phyloP scores from a whole-genome alignment of 2,888 invertebrate genomes.

The Scaptomyza flava region DNA sequence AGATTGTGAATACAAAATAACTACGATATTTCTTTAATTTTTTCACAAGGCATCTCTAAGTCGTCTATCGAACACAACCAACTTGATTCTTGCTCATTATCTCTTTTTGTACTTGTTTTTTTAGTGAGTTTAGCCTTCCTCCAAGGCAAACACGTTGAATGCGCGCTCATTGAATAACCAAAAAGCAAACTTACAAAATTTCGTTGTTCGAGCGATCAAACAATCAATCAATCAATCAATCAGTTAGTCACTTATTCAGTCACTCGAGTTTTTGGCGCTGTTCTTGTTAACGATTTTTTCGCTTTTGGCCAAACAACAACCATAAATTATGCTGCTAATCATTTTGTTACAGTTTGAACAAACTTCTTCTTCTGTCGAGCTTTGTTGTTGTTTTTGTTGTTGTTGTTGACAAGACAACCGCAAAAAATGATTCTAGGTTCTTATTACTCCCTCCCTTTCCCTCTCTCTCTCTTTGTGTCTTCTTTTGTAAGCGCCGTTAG shows the following conservation, averaged over 20 bases:
- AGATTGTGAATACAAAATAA: background rate
- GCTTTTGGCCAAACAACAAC: conserved; percentile 31
- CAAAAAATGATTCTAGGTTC: background rate
- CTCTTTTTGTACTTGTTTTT: background rate
- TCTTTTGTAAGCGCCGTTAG: conserved; percentile 63
- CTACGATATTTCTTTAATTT: no score
- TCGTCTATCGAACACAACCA: background rate
- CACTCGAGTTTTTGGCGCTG: conserved; percentile 14
- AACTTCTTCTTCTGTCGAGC: conserved; percentile 9
- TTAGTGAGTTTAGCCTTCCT: conserved; percentile 6
- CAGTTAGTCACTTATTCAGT: conserved; percentile 22
- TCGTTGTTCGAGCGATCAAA: conserved; percentile 23
- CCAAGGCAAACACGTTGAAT: conserved; percentile 43
- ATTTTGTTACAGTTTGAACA: conserved; percentile 73
- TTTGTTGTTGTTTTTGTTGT: background rate
- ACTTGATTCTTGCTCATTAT: background rate
- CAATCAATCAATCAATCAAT: conserved; percentile 42
- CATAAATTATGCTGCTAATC: conserved; percentile 75
- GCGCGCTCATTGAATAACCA: conserved; percentile 49
- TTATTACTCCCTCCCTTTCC: background rate
- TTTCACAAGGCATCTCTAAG: background rate
- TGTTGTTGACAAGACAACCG: no score
- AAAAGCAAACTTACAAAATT: conserved; percentile 40
- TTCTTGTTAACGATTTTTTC: conserved; percentile 54
- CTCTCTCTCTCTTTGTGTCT: conserved; percentile 1